Evolutionary conservation across 37 sponge, comb jelly and placozoan genomes (phyloP), one percentile per base, ranked within the genome.

Genomic region (Chondrosia reniformis): DNA sequence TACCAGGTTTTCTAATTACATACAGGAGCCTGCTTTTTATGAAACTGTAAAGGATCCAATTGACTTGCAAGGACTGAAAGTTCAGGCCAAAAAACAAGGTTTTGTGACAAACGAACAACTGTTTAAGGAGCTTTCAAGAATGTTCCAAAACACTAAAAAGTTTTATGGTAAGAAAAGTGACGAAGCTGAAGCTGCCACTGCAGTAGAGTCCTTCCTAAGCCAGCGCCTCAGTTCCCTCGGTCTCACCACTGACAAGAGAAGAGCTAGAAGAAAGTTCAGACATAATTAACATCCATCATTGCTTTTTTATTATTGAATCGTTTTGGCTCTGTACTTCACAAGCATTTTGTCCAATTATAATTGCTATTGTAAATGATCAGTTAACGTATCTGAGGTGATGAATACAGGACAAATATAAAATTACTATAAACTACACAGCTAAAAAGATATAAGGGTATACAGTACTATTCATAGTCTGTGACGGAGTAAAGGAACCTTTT

Each of bases 21-120:
- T 76, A 24, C 55, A 95, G 88, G 79, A 78, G 44, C 98, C 98
- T 15, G 90, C 91, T 71, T 97, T 94, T 55, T 74, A 83, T 39
- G 90, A 91, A 34, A 46, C 87, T 4, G 73, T 97, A 0, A 28
- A 65, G 56, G 46, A 74, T 0, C 98, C 98, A 4, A 88, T 94
- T 76, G 95, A 94, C 77, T 69, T 97, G 27, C 77, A 76, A 33
- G 85, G 79, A 31, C 81, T 97, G 42, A 58, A 76, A 33, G 77
- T 74, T n/a, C 91, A 84, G 45, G 75, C 95, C 38, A 89, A 83
- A 52, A 46, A 76, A n/a, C 74, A 73, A 21, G 59, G 66, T 28
- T 97, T 91, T 58, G 25, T 7, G 0, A 46, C 76, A 1, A 38
- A 88, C 0, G 83, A 88, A 10, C 80, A 87, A 31, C 88, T 97